phyloP scores from a whole-genome alignment of 2,888 invertebrate species.

The Agonopterix arenella region DNA sequence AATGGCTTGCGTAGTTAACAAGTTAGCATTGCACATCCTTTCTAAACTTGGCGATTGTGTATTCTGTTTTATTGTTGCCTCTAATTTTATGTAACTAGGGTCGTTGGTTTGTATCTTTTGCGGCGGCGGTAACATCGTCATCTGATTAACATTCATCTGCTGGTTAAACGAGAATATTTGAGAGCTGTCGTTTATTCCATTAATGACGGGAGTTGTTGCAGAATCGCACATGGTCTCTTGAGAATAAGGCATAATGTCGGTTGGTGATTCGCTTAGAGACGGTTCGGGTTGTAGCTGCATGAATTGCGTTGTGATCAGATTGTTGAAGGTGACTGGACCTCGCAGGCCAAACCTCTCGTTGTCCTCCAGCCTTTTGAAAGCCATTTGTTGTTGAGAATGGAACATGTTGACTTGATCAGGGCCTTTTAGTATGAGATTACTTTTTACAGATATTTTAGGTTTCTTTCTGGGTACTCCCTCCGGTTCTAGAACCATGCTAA shows the following conservation, averaged over 20 bases:
- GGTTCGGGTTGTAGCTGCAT: slow-evolving; percentile 65
- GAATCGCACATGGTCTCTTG: slow-evolving; percentile 47
- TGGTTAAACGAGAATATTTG: slow-evolving; percentile 64
- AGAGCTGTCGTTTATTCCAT: slow-evolving; percentile 37
- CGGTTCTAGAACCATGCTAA: slow-evolving; percentile 38
- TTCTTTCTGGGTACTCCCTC: slow-evolving; percentile 64
- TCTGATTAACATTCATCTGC: slow-evolving; percentile 55
- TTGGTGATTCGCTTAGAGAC: slow-evolving; percentile 52
- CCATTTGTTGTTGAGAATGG: slow-evolving; percentile 70
- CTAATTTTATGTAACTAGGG: slow-evolving; percentile 67
- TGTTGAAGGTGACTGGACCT: slow-evolving; percentile 64
- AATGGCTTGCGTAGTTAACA: slow-evolving; percentile 47
- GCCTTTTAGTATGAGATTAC: slow-evolving; percentile 67
- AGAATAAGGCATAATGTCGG: slow-evolving; percentile 48
- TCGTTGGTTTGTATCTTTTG: slow-evolving; percentile 59
- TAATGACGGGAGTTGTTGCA: slow-evolving; percentile 50
- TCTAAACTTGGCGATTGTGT: slow-evolving; percentile 66
- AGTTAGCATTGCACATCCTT: slow-evolving; percentile 61
- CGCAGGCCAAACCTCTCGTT: slow-evolving; percentile 59
- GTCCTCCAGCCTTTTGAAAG: slow-evolving; percentile 60
- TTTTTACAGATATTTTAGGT: slow-evolving; percentile 72
- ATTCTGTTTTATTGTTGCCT: slow-evolving; percentile 65
- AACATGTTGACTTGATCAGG: slow-evolving; percentile 70
- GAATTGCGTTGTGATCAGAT: slow-evolving; percentile 64
- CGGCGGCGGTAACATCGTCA: slow-evolving; percentile 53